phyloP scores from a whole-genome alignment of 2,113 vertebrate species.

The Cyanoderma ruficeps region DNA sequence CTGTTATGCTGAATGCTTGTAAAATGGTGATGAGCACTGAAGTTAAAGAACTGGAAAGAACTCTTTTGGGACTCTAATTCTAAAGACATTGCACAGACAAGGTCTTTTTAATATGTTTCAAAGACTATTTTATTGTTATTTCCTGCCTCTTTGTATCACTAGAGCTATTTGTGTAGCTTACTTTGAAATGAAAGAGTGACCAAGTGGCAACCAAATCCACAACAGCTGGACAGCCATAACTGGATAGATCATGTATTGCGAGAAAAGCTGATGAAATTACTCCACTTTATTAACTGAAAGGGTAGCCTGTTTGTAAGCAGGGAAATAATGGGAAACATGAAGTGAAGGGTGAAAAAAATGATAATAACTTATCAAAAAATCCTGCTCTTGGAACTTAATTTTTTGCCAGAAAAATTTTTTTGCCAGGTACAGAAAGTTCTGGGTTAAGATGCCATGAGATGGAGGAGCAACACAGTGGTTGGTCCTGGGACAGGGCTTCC shows the following conservation, averaged over 20 bases:
- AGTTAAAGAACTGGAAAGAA: not conserved
- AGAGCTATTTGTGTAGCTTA: not conserved
- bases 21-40: not conserved
- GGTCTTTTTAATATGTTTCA: not conserved
- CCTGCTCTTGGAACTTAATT: not conserved
- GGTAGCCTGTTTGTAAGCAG: not conserved
- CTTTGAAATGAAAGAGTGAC: not conserved
- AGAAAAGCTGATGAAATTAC: not conserved
- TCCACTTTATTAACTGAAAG: not conserved
- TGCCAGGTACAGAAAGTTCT: not conserved
- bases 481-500: not conserved
- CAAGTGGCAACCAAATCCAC: not conserved
- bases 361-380: not conserved
- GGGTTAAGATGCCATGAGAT: not conserved
- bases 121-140: not conserved
- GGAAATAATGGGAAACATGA: not conserved
- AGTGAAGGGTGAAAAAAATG: not conserved
- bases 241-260: not conserved
- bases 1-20: not conserved
- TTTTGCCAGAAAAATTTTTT: too few relatives aligned
- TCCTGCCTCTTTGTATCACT: not conserved
- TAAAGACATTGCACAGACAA: not conserved
- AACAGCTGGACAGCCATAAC: not conserved
- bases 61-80: not conserved
- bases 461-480: accelerated